phyloP scores from a whole-genome alignment of 1,140 invertebrate species.

The Polypedilum vanderplanki region DNA sequence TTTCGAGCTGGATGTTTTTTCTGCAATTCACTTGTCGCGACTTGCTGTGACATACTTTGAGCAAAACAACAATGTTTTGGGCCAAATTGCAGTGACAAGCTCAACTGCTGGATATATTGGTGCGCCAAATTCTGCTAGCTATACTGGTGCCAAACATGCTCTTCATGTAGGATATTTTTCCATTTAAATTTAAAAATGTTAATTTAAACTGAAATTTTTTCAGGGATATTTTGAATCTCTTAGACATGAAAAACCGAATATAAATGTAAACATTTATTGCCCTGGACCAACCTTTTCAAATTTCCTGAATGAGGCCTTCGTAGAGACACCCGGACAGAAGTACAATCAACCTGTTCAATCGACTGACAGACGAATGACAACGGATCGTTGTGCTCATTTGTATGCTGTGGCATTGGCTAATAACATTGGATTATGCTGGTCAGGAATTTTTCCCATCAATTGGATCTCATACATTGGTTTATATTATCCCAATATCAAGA shows the following conservation, averaged over 20 bases:
- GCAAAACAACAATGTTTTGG: conserved; percentile 47
- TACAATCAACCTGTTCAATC: conserved; percentile 48
- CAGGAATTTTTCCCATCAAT: conserved; percentile 56
- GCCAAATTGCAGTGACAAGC: conserved; percentile 66
- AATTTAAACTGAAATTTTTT: conserved; percentile 30
- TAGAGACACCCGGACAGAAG: conserved; percentile 54
- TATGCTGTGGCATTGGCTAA: conserved; percentile 70
- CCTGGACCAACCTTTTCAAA: conserved; percentile 70
- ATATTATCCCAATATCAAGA: conserved; percentile 58
- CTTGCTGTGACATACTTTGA: conserved; percentile 61
- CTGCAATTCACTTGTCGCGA: conserved; percentile 61
- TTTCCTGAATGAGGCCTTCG: conserved; percentile 64
- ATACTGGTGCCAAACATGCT: conserved; percentile 74
- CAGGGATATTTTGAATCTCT: conserved; percentile 66
- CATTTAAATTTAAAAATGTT: conserved; percentile 28
- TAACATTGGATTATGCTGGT: conserved; percentile 69
- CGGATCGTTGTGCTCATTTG: conserved; percentile 64
- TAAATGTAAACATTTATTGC: conserved; percentile 62
- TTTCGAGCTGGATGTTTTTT: conserved; percentile 78
- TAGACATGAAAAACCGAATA: conserved; percentile 52
- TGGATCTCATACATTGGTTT: conserved; percentile 54
- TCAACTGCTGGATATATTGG: conserved; percentile 63
- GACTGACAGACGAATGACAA: conserved; percentile 56
- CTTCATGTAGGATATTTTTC: conserved; percentile 63
- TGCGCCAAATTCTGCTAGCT: conserved; percentile 66